These are phyloP conservation scores for Trichoplusia ni DNA, from an alignment of 1,140 invertebrate genomes.

Conservation along the genomic window DNA sequence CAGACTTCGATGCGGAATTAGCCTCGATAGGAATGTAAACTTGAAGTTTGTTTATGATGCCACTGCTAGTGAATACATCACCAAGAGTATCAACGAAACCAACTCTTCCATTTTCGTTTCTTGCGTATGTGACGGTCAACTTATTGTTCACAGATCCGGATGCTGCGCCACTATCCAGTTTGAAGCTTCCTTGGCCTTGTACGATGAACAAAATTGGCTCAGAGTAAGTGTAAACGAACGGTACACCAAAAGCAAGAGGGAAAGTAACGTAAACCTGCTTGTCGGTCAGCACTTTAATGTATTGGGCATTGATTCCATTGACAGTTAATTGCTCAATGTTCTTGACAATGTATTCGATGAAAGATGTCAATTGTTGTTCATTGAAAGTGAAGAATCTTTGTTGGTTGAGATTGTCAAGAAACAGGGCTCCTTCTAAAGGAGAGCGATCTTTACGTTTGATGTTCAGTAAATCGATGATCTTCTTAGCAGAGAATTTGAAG, in stretches of 20 bases:
- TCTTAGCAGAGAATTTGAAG: constrained; percentile 72
- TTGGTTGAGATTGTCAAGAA: constrained; percentile 67
- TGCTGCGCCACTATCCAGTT: background rate
- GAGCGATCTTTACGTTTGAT: constrained; percentile 79
- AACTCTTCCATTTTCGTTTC: constrained; percentile 81
- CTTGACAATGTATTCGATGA: constrained; percentile 59
- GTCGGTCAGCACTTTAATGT: constrained; percentile 81
- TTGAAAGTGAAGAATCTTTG: constrained; percentile 82
- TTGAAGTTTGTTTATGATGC: constrained; percentile 83
- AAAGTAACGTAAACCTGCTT: constrained; percentile 83
- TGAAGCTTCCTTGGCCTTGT: constrained; percentile 34
- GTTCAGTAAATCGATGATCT: constrained; percentile 82
- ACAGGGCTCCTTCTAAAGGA: constrained; percentile 83
- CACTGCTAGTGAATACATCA: constrained; percentile 81
- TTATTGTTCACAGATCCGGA: constrained; percentile 67
- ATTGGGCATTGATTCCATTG: constrained; percentile 75
- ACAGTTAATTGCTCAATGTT: constrained; percentile 55
- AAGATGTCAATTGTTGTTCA: constrained; percentile 79
- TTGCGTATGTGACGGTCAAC: constrained; percentile 73
- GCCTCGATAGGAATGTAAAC: constrained; percentile 79
- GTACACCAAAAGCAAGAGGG: constrained; percentile 85
- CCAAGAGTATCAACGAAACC: constrained; percentile 85
- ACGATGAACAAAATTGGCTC: constrained; percentile 80
- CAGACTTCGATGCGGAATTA: constrained; percentile 70
- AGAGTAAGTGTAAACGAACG: constrained; percentile 83